Conservation (phyloP, 2,888 invertebrate genomes). For the Anoplius nigerrimus region DNA sequence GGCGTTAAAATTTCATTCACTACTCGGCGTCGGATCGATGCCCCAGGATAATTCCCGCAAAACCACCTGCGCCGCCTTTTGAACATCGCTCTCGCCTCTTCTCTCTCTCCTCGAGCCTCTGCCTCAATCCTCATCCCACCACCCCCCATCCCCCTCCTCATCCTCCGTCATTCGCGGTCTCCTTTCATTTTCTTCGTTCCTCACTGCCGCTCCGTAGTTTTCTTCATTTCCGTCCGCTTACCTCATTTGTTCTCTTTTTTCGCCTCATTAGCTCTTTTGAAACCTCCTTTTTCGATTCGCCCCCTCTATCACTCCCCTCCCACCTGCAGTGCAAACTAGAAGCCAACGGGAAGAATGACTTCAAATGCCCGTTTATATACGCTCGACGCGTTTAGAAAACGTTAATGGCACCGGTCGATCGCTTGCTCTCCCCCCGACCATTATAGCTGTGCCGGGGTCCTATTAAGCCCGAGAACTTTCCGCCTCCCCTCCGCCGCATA, state of each 20-base stretch:
- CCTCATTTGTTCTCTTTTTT: neutral
- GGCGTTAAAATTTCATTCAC: conserved; percentile 8
- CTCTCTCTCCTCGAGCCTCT: neutral
- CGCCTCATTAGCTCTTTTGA: neutral
- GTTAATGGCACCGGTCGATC: too few species aligned
- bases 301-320: neutral
- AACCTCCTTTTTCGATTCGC: neutral
- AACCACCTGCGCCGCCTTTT: neutral
- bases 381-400: conserved; percentile 11
- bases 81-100: neutral
- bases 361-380: too few species aligned
- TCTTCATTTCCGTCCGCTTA: neutral
- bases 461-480: too few species aligned
- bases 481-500: too few species aligned
- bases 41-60: conserved; percentile 8
- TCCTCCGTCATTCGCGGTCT: conserved; percentile 14
- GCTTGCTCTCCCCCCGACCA: conserved; percentile 33
- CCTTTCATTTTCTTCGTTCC: neutral
- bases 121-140: conserved; percentile 15
- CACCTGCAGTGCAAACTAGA: neutral
- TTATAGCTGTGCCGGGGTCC: too few species aligned
- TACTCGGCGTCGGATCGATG: conserved; percentile 9
- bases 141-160: too few species aligned
- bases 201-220: neutral
- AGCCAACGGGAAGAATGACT: too few species aligned